Evolutionary conservation across 2,888 invertebrate genomes (phyloP).

Genomic region (Campaea margaritaria): DNA sequence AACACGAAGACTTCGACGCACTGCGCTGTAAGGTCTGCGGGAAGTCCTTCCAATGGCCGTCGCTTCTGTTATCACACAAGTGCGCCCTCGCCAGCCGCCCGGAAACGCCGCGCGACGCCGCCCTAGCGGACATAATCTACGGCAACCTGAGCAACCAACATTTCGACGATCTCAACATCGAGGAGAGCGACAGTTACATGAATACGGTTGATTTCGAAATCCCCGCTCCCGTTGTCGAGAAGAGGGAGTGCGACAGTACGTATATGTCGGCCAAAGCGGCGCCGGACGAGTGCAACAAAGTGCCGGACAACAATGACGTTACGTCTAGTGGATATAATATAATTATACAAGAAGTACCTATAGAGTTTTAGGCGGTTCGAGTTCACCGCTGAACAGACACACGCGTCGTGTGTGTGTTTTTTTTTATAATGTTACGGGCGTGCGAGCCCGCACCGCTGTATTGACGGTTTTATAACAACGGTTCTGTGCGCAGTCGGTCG

Average conservation of each 20-base stretch:
- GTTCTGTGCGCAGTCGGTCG: no score
- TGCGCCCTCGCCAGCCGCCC: conserved; percentile 63
- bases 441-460: no score
- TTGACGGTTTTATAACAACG: no score
- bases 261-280: conserved; percentile 17
- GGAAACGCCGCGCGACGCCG: conserved; percentile 68
- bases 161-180: conserved; percentile 60
- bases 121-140: conserved; percentile 66
- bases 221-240: conserved; percentile 68
- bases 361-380: conserved; percentile 62
- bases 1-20: conserved; percentile 54
- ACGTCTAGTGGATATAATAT: conserved; percentile 56
- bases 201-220: conserved; percentile 69
- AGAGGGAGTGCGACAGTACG: conserved; percentile 57
- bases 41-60: conserved; percentile 71
- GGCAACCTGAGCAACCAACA: conserved; percentile 55
- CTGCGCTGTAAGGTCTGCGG: conserved; percentile 67
- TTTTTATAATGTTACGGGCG: no score
- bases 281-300: conserved; percentile 27
- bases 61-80: conserved; percentile 60
- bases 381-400: no score
- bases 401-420: no score
- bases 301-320: conserved; percentile 29
- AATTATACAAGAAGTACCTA: conserved; percentile 74
- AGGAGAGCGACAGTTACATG: conserved; percentile 61